Percentiles rank a stretch among this genome's conserved stretches.
phyloP scores from a whole-genome alignment of 2,113 vertebrate species.

The Laticauda colubrina region DNA sequence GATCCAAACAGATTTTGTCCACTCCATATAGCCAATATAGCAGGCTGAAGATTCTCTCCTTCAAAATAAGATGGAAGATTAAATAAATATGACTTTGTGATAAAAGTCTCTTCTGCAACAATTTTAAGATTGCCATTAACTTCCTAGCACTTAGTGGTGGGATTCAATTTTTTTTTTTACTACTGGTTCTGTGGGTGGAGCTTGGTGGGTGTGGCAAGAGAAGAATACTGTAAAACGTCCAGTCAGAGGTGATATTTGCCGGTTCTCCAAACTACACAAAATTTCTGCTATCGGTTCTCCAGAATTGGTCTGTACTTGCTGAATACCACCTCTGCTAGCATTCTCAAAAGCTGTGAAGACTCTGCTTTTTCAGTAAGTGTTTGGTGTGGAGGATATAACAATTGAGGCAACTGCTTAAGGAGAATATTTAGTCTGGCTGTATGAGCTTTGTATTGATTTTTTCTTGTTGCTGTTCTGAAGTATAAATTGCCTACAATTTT shows the following conservation, averaged over 20 bases:
- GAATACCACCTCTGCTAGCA: too few relatives aligned
- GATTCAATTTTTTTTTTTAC: too few relatives aligned
- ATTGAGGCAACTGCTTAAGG: background rate
- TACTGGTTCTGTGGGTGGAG: too few relatives aligned
- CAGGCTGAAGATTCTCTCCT: background rate
- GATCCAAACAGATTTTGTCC: background rate
- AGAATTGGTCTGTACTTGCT: too few relatives aligned
- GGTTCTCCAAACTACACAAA: too few relatives aligned
- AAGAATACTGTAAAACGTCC: too few relatives aligned
- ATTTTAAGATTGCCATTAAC: background rate
- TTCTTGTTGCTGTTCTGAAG: background rate
- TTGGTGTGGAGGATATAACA: background rate
- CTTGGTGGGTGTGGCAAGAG: too few relatives aligned
- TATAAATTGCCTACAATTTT: background rate
- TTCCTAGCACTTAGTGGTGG: background rate
- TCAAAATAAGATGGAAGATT: background rate
- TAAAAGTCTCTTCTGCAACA: background rate
- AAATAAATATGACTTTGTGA: background rate
- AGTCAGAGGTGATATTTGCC: too few relatives aligned
- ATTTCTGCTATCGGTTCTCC: too few relatives aligned
- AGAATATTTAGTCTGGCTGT: background rate
- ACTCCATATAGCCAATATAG: background rate
- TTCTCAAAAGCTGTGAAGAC: background rate
- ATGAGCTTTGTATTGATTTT: background rate
- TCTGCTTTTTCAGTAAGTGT: background rate